phyloP scores from a whole-genome alignment of 2,113 vertebrate species.

The rat (Rattus norvegicus) region GRCr8 NC_086020.1:167496001-167496500 shows the following conservation, averaged over 20 bases:
- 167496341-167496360: neutral
- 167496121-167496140: neutral
- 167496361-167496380: neutral
- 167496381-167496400: neutral
- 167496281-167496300: neutral
- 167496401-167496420: neutral
- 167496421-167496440: neutral
- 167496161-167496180: neutral
- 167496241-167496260: neutral
- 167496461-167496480: neutral
- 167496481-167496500: too few species aligned
- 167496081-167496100: neutral
- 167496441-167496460: neutral
- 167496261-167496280: neutral
- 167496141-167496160: neutral
- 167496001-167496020: neutral
- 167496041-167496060: neutral
- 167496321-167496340: neutral
- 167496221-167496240: neutral
- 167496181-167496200: neutral
- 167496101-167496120: neutral
- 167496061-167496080: neutral
- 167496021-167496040: neutral
- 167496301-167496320: neutral
- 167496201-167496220: neutral